phyloP scores from a whole-genome alignment of 2,113 vertebrate genomes.

The Chaenocephalus aceratus region DNA sequence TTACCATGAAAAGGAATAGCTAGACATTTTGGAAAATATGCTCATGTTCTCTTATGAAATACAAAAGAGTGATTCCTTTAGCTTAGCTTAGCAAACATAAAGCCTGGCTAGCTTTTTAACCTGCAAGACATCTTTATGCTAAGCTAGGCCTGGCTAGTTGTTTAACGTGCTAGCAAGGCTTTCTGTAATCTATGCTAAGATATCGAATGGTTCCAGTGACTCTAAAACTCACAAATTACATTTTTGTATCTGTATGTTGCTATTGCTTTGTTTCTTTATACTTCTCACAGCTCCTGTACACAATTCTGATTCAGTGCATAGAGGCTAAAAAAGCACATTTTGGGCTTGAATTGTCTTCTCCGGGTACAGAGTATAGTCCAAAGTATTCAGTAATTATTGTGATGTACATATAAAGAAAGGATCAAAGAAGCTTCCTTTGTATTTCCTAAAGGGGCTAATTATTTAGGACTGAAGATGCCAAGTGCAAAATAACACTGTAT shows the following conservation, averaged over 20 bases:
- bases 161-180: no score
- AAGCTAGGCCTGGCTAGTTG: neutral
- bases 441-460: conserved; percentile 18
- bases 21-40: neutral
- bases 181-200: no score
- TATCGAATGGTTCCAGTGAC: neutral
- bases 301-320: neutral
- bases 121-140: no score
- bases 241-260: no score
- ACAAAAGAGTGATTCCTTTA: neutral
- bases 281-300: neutral
- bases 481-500: conserved; percentile 22
- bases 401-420: neutral
- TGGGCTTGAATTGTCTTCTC: neutral
- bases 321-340: neutral
- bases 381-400: neutral
- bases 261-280: neutral
- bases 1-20: neutral
- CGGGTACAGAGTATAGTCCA: neutral
- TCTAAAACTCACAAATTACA: neutral
- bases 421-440: conserved; percentile 10
- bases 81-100: neutral
- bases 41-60: neutral
- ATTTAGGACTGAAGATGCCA: neutral
- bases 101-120: no score